A percentile compares a stretch with the other conserved stretches of the same genome.
These are phyloP conservation scores for Andrena flavipes DNA, from an alignment of 2,888 invertebrate genomes.

Conservation along the genomic window DNA sequence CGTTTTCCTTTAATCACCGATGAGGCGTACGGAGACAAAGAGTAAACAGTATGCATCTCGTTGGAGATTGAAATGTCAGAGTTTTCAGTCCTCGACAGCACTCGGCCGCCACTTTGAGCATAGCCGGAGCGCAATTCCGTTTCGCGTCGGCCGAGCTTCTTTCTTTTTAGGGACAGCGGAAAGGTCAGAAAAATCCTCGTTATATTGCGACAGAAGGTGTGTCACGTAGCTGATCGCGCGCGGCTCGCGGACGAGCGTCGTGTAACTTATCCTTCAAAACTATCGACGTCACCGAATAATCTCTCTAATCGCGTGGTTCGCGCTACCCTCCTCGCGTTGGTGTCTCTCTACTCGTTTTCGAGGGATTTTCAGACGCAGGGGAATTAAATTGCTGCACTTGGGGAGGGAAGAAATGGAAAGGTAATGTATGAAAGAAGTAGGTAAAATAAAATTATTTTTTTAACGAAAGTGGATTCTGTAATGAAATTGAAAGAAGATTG, in stretches of 20 bases:
- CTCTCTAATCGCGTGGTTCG: background rate
- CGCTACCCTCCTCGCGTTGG: background rate
- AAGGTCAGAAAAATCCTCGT: slow-evolving; percentile 61
- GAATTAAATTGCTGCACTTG: too few relatives aligned
- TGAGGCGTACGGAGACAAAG: slow-evolving; percentile 6
- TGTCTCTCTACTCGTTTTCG: background rate
- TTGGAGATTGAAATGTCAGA: slow-evolving; percentile 50
- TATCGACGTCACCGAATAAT: background rate
- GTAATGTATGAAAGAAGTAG: too few relatives aligned
- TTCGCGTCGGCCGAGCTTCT: slow-evolving; percentile 39
- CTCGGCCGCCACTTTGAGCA: slow-evolving; percentile 28
- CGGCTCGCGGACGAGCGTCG: slow-evolving; percentile 2
- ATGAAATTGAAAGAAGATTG: slow-evolving; percentile 21
- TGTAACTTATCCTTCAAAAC: slow-evolving; percentile 23
- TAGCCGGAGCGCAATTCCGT: slow-evolving; percentile 46
- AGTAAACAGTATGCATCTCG: slow-evolving; percentile 25
- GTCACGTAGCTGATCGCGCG: slow-evolving; percentile 35
- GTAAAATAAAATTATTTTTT: too few relatives aligned
- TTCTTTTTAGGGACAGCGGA: slow-evolving; percentile 57
- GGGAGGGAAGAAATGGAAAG: too few relatives aligned
- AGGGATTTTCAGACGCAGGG: background rate
- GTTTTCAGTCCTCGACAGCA: slow-evolving; percentile 30
- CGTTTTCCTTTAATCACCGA: slow-evolving; percentile 13
- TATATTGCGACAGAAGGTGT: slow-evolving; percentile 59
- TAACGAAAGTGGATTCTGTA: background rate